Evolutionary conservation across 2,113 vertebrate species (phyloP).

Genomic region (Chlorocebus sabaeus): DNA sequence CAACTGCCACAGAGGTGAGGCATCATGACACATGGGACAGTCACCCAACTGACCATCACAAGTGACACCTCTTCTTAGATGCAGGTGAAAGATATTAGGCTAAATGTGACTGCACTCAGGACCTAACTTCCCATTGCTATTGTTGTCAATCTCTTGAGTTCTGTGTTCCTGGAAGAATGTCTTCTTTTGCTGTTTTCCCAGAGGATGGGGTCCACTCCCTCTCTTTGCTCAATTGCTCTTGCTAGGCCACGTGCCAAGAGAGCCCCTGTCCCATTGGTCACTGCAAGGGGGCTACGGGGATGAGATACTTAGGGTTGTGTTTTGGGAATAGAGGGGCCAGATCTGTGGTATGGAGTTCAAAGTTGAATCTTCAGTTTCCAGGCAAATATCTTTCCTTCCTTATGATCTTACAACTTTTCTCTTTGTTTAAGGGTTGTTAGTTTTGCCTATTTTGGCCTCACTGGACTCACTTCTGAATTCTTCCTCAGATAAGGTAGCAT

Average conservation of each 20-base stretch:
- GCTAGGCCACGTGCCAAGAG: neutral
- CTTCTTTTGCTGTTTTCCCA: neutral
- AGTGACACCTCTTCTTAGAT: neutral
- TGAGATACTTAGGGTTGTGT: neutral
- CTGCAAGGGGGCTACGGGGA: neutral
- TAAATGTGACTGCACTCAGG: neutral
- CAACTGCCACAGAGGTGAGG: neutral
- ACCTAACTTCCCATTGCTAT: neutral
- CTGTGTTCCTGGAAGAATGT: neutral
- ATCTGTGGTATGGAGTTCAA: neutral
- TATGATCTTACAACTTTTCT: neutral
- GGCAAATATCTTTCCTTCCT: neutral
- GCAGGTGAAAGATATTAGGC: neutral
- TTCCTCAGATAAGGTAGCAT: slow-evolving; percentile 85
- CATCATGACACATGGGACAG: neutral
- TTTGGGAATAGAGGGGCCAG: neutral
- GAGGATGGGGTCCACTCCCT: neutral
- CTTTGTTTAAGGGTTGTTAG: neutral
- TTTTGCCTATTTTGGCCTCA: neutral
- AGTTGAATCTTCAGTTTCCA: neutral
- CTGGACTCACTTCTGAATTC: neutral
- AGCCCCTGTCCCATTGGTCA: neutral
- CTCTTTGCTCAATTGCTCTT: neutral
- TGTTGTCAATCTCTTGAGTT: neutral
- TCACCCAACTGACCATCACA: no score